Evolutionary conservation across 1,140 invertebrate genomes (phyloP), one percentile per base, ranked within the genome.

Genomic region (Zaprionus ornatus): DNA sequence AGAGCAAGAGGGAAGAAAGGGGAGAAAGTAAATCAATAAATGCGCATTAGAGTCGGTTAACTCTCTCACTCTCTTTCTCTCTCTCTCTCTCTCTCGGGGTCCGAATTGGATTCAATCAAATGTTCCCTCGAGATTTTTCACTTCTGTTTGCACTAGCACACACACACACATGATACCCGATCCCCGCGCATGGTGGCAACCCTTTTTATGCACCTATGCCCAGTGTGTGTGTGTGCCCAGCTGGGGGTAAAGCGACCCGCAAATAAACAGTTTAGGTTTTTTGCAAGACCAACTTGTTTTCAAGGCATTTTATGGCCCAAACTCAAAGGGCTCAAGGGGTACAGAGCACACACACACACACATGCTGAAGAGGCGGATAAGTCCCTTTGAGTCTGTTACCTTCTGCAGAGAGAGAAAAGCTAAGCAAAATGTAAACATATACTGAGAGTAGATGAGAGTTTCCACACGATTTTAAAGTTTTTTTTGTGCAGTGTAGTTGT

Each of bases 101-200:
- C 3, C 42, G 19, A 19, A 48, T 21, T 84, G 79, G 90, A 90
- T 88, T 88, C 84, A 88, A 88, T 88, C 84, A 88, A 88, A 88
- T 90, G 84, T 90, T 78, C 84, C 85, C 85, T 68, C 68, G 84
- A 87, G 84, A 85, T 60, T 88, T 88, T 90, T 75, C 78, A 88
- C 77, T 84, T 78, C 74, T 87, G 83, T 87, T 87, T 87, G 77
- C 83, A 71, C 66, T 74, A 59, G 40, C 45, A 48, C 45, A 76
- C 80, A 79, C 45, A 48, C 45, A 76, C 84, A 88, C 81, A 88
- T 84, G 81, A 81, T 88, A 88, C 71, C 71, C 52, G 45, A 76
- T 19, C 17, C 45, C 29, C 70, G 66, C 48, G 68, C 27, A 45
- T 42, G 59, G 37, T 64, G 70, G 68, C 71, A 88, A 88, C 81